Base-by-base conservation (phyloP, 2,888 invertebrate genomes). In the Philonicus albiceps region DNA sequence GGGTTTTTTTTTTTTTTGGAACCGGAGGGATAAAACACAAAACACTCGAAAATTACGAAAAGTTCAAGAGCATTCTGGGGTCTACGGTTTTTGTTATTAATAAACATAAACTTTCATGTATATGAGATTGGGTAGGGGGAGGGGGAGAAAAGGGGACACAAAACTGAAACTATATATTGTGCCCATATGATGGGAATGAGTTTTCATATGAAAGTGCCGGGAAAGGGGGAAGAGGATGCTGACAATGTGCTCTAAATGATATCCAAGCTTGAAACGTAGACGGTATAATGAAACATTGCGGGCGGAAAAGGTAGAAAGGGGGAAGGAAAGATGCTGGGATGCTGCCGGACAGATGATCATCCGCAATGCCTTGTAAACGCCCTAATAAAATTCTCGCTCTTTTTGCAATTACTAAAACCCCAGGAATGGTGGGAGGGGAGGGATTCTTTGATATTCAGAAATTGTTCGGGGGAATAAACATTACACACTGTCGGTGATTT, bases 101-200 rank as follows among this genome's bases (percentile, higher is more conserved):
- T 84, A 84, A 64, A 84, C 84, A 84, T 84, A 84, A 84, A 84
- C 73, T 84, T 73, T 84, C 84, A 84, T 84, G 73, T 84, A 73
- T 84, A 84, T 84, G n/a, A n/a, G n/a, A n/a, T n/a, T n/a, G 84
- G 11, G 40, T 55, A 3, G 34, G 37, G 8, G 34, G 84, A 11
- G 43, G 64, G 19, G 64, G 5, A 6, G 37, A 3, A 8, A 73
- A 11, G 43, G 64, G 19, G 64, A 64, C 64, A 37, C 40, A 34
- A 74, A 73, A 73, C 73, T 73, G 74, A 74, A 73, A 73, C 73
- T 73, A 72, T 43, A 84, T 84, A 73, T 73, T 84, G 84, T 19
- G 73, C 72, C 84, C 84, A 84, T 84, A 84, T 84, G 84, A 84
- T 84, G 84, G 43, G 40, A 84, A 84, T 64, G 22, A 27, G 8